Percentiles rank a stretch among this genome's conserved stretches.
phyloP scores from a whole-genome alignment of 2,113 vertebrate genomes.

The Romanogobio albipinnatus region DNA sequence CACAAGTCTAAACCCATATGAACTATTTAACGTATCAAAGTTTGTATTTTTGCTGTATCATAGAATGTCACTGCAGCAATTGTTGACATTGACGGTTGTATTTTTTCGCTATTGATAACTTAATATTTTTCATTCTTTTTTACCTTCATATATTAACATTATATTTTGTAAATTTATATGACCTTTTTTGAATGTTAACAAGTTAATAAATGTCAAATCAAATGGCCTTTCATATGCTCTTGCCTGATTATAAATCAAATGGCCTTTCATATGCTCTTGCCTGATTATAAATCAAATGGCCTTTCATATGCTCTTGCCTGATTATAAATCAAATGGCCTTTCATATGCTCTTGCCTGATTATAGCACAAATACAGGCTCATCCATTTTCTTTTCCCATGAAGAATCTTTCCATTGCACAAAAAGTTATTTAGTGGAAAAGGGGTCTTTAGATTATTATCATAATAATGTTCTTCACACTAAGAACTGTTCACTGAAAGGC shows the following conservation, averaged over 20 bases:
- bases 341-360: background rate
- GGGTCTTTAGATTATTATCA: background rate
- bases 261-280: background rate
- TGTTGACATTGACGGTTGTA: background rate
- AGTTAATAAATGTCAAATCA: slow-evolving; percentile 8
- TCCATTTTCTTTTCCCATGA: background rate
- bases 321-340: background rate
- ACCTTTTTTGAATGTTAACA: background rate
- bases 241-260: background rate
- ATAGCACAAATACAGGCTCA: background rate
- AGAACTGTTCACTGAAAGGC: background rate
- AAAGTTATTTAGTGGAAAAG: background rate
- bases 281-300: background rate
- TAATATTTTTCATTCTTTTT: background rate
- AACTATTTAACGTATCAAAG: slow-evolving; percentile 32
- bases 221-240: background rate
- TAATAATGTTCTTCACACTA: background rate
- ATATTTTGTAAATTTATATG: background rate
- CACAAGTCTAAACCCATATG: background rate
- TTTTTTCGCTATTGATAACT: background rate
- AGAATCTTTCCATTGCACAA: background rate
- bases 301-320: background rate
- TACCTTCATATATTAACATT: slow-evolving; percentile 4
- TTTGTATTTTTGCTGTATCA: background rate
- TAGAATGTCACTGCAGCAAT: background rate